Conservation (phyloP, 2,113 vertebrate species). For the Eupsittula cactorum region DNA sequence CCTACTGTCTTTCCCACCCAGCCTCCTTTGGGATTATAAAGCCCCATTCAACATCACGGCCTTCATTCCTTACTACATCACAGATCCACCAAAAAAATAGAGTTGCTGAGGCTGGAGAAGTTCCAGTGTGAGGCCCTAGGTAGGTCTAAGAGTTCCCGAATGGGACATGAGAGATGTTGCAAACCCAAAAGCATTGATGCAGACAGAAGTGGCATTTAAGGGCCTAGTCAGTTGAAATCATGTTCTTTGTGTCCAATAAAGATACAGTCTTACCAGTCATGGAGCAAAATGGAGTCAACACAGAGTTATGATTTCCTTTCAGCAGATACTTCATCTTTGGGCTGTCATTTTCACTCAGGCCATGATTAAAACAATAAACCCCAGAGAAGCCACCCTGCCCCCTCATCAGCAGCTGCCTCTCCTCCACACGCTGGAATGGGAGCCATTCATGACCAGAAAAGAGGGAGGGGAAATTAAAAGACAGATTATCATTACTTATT, state of each 20-base stretch:
- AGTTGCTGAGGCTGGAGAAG: background rate
- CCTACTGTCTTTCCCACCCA: background rate
- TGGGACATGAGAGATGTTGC: background rate
- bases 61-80: background rate
- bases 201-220: background rate
- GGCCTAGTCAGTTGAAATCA: background rate
- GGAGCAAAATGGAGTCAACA: constrained; percentile 68
- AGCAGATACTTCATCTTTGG: constrained; percentile 68
- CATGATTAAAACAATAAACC: constrained; percentile 82
- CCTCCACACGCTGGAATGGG: background rate
- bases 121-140: background rate
- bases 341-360: constrained; percentile 76
- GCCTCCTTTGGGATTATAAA: background rate
- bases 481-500: constrained; percentile 65
- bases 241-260: constrained; percentile 5
- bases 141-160: background rate
- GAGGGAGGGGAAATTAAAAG: constrained; percentile 71
- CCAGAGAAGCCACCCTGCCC: constrained; percentile 7
- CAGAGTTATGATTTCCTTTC: constrained; percentile 71
- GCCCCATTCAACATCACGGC: fast-evolving
- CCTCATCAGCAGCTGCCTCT: constrained; percentile 61
- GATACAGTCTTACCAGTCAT: constrained; percentile 41
- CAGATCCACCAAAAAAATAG: background rate
- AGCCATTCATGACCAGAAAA: constrained; percentile 14
- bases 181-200: background rate